Conservation (phyloP, 1,140 invertebrate genomes). For the Temnothorax curvispinosus region DNA sequence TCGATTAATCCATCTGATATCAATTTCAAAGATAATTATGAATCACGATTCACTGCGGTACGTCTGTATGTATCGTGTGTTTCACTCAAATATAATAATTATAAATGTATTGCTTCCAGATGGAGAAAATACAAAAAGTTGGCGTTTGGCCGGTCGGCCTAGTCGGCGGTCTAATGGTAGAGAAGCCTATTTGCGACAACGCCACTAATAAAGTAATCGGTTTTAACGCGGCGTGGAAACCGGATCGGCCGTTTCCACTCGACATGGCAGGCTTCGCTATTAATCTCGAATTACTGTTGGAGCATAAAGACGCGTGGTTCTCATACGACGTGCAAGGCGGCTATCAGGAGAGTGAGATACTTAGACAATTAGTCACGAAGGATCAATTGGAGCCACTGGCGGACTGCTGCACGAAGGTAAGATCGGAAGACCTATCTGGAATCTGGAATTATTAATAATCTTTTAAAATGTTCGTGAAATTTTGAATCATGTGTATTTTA, state of each 20-base stretch:
- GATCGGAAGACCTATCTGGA: neutral
- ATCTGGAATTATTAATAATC: neutral
- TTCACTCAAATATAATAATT: slow-evolving; percentile 2
- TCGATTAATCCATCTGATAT: neutral
- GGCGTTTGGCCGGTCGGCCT: slow-evolving; percentile 99
- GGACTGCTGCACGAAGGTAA: slow-evolving; percentile 94
- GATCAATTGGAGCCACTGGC: slow-evolving; percentile 94
- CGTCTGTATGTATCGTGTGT: neutral
- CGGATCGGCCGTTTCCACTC: slow-evolving; percentile 96
- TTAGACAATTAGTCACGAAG: slow-evolving; percentile 92
- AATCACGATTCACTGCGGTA: neutral
- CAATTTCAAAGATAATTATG: neutral
- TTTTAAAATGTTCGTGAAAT: neutral
- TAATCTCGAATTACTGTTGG: slow-evolving; percentile 92
- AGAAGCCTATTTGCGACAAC: slow-evolving; percentile 90
- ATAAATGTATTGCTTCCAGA: slow-evolving; percentile 84
- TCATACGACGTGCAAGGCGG: slow-evolving; percentile 94
- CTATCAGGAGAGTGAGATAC: slow-evolving; percentile 96
- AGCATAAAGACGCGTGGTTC: slow-evolving; percentile 92
- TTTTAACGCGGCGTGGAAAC: slow-evolving; percentile 94
- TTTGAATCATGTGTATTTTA: slow-evolving; percentile 76
- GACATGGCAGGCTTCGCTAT: slow-evolving; percentile 99
- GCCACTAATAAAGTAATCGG: slow-evolving; percentile 91
- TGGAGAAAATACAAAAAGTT: slow-evolving; percentile 93
- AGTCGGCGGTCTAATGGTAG: slow-evolving; percentile 95